A percentile compares a stretch with the other conserved stretches of the same genome.
Evolutionary conservation across 2,888 invertebrate genomes (phyloP).

Genomic region (Drosophila niveifrons): DNA sequence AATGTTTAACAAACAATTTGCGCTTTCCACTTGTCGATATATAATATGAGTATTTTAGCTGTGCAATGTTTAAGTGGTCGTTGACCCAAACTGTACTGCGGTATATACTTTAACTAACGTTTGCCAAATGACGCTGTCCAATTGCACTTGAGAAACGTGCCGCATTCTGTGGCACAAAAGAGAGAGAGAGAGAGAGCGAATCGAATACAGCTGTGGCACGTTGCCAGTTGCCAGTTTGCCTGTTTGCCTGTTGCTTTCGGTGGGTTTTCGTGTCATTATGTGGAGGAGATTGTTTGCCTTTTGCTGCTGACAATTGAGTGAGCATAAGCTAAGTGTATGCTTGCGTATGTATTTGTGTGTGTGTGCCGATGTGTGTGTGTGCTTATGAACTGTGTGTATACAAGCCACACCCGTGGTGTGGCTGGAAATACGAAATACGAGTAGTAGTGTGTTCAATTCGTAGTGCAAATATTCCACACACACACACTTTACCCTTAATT

Average conservation of each 20-base stretch:
- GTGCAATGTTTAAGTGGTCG: slow-evolving; percentile 2
- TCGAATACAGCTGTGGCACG: not conserved
- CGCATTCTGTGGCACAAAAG: not conserved
- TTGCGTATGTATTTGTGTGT: slow-evolving; percentile 16
- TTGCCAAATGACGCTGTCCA: not conserved
- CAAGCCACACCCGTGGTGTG: slow-evolving; percentile 31
- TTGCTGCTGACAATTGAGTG: slow-evolving; percentile 39
- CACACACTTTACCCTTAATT: not conserved
- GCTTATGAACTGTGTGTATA: slow-evolving; percentile 47
- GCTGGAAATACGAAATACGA: slow-evolving; percentile 9
- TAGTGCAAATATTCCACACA: slow-evolving; percentile 17
- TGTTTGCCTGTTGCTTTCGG: slow-evolving; percentile 5
- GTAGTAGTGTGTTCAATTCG: slow-evolving; percentile 32
- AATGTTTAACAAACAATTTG: not conserved
- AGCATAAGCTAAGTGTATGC: slow-evolving; percentile 13
- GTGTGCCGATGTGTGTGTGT: slow-evolving; percentile 9
- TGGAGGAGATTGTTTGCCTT: slow-evolving; percentile 43
- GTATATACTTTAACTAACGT: not conserved
- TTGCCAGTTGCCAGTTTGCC: slow-evolving; percentile 13
- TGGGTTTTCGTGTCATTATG: slow-evolving; percentile 47
- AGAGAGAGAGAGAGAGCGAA: not conserved
- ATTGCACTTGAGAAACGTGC: slow-evolving; percentile 2
- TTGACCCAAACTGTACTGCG: slow-evolving; percentile 2
- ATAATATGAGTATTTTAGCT: not conserved
- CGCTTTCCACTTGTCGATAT: not conserved